Conservation (phyloP, 1,140 invertebrate species). For the Zaprionus ghesquierei region DNA sequence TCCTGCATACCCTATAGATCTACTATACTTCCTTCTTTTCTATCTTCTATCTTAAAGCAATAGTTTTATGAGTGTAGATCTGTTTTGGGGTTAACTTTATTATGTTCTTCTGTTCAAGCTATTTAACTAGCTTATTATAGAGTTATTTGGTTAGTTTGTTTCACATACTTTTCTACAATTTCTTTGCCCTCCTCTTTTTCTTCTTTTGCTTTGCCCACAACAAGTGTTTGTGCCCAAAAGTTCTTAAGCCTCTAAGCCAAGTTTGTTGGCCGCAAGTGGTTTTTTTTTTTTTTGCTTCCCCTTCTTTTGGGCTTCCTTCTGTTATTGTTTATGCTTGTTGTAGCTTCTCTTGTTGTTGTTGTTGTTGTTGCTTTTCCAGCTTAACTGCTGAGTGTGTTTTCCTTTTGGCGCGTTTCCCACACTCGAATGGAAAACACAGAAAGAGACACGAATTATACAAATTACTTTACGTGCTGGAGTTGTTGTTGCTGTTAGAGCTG, state of each 20-base stretch:
- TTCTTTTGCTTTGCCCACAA: background rate
- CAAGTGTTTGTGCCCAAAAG: background rate
- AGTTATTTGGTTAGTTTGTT: background rate
- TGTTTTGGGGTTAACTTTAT: too few species aligned
- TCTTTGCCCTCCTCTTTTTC: background rate
- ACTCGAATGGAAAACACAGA: conserved; percentile 38
- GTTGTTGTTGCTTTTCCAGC: conserved; percentile 19
- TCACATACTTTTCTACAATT: background rate
- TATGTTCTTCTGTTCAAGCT: too few species aligned
- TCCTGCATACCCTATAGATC: too few species aligned
- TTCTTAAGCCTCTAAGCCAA: background rate
- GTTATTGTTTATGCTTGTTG: background rate
- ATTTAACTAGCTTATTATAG: too few species aligned
- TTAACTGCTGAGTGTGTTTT: conserved; percentile 45
- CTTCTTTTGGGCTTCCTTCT: background rate
- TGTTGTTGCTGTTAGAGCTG: conserved; percentile 27
- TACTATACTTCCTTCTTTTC: too few species aligned
- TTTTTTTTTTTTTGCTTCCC: background rate
- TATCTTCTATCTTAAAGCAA: too few species aligned
- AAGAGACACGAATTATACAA: conserved; percentile 73
- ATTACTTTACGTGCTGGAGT: conserved; percentile 68
- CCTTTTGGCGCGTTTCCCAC: conserved; percentile 77
- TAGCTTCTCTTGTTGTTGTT: too few species aligned
- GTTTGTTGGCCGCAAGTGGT: background rate
- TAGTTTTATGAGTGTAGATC: too few species aligned